phyloP scores from a whole-genome alignment of 2,888 invertebrate species.

The Epinotia nisella region DNA sequence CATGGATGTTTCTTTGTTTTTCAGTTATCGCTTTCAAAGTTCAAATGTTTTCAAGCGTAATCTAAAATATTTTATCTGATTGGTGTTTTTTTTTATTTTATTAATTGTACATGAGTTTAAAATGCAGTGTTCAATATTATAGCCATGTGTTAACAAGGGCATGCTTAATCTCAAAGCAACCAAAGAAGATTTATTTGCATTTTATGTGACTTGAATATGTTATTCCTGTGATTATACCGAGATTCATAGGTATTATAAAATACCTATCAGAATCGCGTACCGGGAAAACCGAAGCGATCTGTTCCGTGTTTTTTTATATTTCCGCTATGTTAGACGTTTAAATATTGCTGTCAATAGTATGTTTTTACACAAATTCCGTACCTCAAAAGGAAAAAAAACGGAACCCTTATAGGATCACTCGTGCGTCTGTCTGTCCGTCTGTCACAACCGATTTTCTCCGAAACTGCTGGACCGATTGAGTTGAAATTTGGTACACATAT shows the following conservation, averaged over 20 bases:
- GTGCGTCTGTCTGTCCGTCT: no score
- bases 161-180: neutral
- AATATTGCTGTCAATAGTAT: no score
- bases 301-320: neutral
- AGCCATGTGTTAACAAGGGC: neutral
- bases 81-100: no score
- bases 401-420: no score
- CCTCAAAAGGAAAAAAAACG: no score
- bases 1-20: neutral
- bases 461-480: no score
- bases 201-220: constrained; percentile 17
- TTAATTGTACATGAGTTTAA: neutral
- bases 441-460: no score
- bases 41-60: neutral
- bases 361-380: no score
- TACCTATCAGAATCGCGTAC: neutral
- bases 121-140: neutral
- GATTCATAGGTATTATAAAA: neutral
- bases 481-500: no score
- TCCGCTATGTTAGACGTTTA: neutral
- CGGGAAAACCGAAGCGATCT: constrained; percentile 16
- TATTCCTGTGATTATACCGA: neutral
- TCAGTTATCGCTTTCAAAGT: neutral
- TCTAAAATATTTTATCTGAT: neutral
- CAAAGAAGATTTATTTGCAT: neutral